Conservation (phyloP, 2,888 invertebrate genomes). For the Zygaena filipendulae region DNA sequence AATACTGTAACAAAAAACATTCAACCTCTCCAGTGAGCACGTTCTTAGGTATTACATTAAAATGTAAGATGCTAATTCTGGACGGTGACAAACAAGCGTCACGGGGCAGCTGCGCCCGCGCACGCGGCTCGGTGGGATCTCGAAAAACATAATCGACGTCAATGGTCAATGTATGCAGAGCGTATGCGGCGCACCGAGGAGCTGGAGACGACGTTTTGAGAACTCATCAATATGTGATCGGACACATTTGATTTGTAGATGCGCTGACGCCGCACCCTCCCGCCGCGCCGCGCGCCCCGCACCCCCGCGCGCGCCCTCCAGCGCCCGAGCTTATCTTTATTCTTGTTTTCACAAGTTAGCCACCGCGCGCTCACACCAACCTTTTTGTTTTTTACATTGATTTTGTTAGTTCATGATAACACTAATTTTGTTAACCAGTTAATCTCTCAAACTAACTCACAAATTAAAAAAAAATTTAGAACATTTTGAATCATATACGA, state of each 20-base stretch:
- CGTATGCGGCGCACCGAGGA: constrained; percentile 21
- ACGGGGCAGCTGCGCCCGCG: constrained; percentile 12
- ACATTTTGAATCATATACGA: too few species aligned
- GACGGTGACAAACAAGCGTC: constrained; percentile 4
- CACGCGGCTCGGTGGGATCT: constrained; percentile 17
- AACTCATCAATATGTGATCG: constrained; percentile 48
- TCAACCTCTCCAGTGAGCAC: too few species aligned
- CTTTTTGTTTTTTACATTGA: too few species aligned
- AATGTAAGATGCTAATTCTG: constrained; percentile 6
- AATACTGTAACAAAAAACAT: too few species aligned
- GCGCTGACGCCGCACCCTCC: constrained; percentile 23
- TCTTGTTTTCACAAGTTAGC: constrained; percentile 28
- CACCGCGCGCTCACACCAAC: too few species aligned
- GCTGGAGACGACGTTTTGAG: constrained; percentile 24
- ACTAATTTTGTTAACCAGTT: too few species aligned
- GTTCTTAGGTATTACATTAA: too few species aligned
- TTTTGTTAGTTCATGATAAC: too few species aligned
- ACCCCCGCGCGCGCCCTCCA: constrained; percentile 6
- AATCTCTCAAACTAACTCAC: too few species aligned
- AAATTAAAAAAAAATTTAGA: too few species aligned
- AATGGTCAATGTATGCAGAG: constrained; percentile 29
- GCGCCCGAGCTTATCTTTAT: constrained; percentile 23
- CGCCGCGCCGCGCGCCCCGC: constrained; percentile 11
- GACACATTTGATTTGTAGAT: constrained; percentile 41
- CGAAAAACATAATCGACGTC: constrained; percentile 22